Base-by-base conservation (phyloP, 30 jellyfish, hydroid and myxozoan genomes). In the Turritopsis dohrnii region DNA sequence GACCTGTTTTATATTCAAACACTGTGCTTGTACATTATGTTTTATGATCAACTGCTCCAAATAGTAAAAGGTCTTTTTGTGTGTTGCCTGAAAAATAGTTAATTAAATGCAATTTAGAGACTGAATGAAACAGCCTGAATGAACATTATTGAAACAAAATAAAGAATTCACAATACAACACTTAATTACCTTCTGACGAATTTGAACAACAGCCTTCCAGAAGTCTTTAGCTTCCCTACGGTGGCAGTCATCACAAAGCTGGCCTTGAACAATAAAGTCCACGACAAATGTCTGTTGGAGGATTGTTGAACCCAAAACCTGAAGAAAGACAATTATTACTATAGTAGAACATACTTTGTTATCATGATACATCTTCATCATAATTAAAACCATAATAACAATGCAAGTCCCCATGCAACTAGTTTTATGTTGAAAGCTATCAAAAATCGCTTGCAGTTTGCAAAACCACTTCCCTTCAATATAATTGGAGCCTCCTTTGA, bases 161-260 rank as follows among this genome's bases (percentile, higher is more conserved):
- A 1, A 7, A 8, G 19, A 7, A 69, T 69, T 23, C 9, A 69
- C 30, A n/a, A 9, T 9, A 27, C 17, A 27, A 69, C 28, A 23
- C 16, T 69, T 5, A 69, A 71, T 8, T 84, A 95, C 99, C 90
- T 95, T 95, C 80, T 95, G 99, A 71, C 99, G 79, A 75, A 95
- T 90, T 79, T 95, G 99, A 7, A 95, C 97, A 26, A 90, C 88
- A n/a, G 99, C 99, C 75, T 83, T 88, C 97, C 97, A 95, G 79
- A 85, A 87, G 77, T 95, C 99, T 79, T 95, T 95, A 17, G 99
- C 97, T 54, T 95, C 99, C 79, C 96, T 82, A 7, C 99, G 87
- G 53, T 95, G 99, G 72, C 99, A 95, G 53, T 88, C 83, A 66
- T 95, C 97, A 80, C 99, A 95, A 97, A 95, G 90, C 71, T 95